Evolutionary conservation across 2,888 invertebrate species (phyloP).

Genomic region (Oithona nana): DNA sequence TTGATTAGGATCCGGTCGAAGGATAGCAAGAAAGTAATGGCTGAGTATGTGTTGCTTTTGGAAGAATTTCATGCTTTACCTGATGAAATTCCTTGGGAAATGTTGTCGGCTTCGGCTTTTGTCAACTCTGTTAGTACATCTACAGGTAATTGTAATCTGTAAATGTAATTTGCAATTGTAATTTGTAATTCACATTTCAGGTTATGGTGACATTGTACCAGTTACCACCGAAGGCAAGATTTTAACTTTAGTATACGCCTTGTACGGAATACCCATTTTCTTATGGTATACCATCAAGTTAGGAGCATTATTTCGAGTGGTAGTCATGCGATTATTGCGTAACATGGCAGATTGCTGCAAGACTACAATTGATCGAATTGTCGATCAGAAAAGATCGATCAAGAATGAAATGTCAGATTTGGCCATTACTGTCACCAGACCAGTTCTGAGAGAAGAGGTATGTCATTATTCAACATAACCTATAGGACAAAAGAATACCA

Average conservation of each 20-base stretch:
- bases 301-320: slow-evolving; percentile 5
- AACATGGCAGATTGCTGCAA: no score
- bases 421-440: no score
- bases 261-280: slow-evolving; percentile 9
- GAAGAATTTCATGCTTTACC: background rate
- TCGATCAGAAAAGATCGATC: no score
- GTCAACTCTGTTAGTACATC: slow-evolving; percentile 4
- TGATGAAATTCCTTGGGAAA: slow-evolving; percentile 11
- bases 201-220: slow-evolving; percentile 12
- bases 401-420: no score
- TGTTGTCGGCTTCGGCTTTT: slow-evolving; percentile 1
- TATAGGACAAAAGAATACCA: no score
- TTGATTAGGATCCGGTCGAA: background rate
- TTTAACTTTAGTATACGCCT: slow-evolving; percentile 1
- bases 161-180: background rate
- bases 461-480: no score
- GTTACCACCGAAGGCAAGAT: slow-evolving; percentile 11
- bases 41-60: no score
- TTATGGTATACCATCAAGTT: slow-evolving; percentile 12
- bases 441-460: no score
- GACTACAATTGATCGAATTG: no score
- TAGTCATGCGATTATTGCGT: no score
- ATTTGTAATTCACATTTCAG: background rate
- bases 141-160: background rate
- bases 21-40: background rate